A percentile compares a stretch with the other conserved stretches of the same genome.
Conservation (phyloP, 2,888 invertebrate genomes). For the Cosmia pyralina region DNA sequence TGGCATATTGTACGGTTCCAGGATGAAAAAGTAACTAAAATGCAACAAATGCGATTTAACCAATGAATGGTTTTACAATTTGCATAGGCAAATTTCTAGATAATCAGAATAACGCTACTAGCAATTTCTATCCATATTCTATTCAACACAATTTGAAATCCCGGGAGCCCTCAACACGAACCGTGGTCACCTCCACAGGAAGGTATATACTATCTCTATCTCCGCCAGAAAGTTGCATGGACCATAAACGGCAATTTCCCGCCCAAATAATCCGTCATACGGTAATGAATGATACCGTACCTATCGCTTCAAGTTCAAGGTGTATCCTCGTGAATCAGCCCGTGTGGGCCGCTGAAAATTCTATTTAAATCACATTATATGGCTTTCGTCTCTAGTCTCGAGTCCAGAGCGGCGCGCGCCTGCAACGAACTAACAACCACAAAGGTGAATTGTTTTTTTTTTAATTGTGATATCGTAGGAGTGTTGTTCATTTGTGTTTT, state of each 20-base stretch:
- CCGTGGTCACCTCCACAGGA: slow-evolving; percentile 5
- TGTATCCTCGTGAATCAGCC: slow-evolving; percentile 83
- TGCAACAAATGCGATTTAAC: background rate
- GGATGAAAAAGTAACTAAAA: background rate
- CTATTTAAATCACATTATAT: slow-evolving; percentile 86
- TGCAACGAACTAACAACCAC: slow-evolving; percentile 83
- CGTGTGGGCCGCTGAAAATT: slow-evolving; percentile 85
- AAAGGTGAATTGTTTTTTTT: slow-evolving; percentile 67
- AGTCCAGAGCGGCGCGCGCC: slow-evolving; percentile 86
- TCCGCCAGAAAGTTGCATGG: slow-evolving; percentile 11
- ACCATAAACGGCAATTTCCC: slow-evolving; percentile 47
- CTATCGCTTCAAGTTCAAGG: slow-evolving; percentile 85
- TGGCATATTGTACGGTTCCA: background rate
- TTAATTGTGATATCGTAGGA: slow-evolving; percentile 21
- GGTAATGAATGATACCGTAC: slow-evolving; percentile 64
- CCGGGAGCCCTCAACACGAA: background rate
- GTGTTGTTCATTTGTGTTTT: slow-evolving; percentile 32
- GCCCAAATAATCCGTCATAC: slow-evolving; percentile 24
- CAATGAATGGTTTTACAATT: background rate
- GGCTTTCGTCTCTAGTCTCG: slow-evolving; percentile 78
- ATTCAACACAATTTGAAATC: background rate
- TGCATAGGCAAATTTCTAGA: background rate
- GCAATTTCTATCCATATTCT: background rate
- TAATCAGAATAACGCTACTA: background rate
- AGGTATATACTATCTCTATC: background rate